These are phyloP conservation scores for Melanotaenia nigrans DNA, from an alignment of 2,797 vertebrate species.

Conservation along the genomic window DNA sequence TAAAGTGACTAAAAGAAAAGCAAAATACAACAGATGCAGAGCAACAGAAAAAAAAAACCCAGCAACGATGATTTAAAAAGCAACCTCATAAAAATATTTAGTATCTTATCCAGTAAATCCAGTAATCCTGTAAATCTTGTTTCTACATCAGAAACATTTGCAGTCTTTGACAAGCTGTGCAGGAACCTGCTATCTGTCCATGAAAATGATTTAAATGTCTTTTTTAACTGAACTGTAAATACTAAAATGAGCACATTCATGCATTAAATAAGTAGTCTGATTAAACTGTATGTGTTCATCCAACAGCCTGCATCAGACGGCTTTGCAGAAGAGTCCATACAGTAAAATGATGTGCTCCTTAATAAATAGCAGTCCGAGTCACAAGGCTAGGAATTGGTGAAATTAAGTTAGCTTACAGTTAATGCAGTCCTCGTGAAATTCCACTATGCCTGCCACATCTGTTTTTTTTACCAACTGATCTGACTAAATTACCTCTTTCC, in stretches of 20 bases:
- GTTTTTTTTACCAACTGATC: conserved; percentile 37
- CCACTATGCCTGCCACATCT: conserved; percentile 24
- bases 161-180: too few relatives aligned
- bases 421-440: conserved; percentile 59
- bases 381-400: conserved; percentile 49
- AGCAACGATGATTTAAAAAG: background rate
- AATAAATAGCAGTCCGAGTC: conserved; percentile 33
- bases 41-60: too few relatives aligned
- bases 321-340: conserved; percentile 37
- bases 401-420: conserved; percentile 64
- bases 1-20: too few relatives aligned
- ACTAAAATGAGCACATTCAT: conserved; percentile 2
- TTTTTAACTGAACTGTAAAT: conserved; percentile 8
- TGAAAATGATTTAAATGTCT: background rate
- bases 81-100: background rate
- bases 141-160: too few relatives aligned
- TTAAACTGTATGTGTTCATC: background rate
- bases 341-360: conserved; percentile 46
- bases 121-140: too few relatives aligned
- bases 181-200: too few relatives aligned
- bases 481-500: conserved; percentile 29
- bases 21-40: too few relatives aligned
- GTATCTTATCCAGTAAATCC: too few relatives aligned
- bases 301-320: conserved; percentile 19
- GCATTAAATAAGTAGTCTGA: conserved; percentile 25